Base-by-base conservation (phyloP, 2,888 invertebrate species). In the Hyppa rectilinea region DNA sequence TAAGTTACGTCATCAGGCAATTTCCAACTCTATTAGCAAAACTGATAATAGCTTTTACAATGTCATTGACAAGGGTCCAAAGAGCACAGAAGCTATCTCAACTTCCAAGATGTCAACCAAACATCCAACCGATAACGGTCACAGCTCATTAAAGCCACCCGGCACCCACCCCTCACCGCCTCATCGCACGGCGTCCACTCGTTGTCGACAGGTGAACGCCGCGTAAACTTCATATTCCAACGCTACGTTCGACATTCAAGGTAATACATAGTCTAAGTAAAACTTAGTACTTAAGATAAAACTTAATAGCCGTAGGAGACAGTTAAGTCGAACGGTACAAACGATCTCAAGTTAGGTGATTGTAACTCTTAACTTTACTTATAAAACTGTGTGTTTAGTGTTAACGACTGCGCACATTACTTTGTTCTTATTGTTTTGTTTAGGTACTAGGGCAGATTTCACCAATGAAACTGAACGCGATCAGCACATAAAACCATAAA, bases 251-350 rank as follows among this genome's bases (percentile, higher is more conserved):
- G 3, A n/a, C n/a, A 38, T 53, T 45, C 5, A 53, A 73, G 23
- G 53, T 38, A 38, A 43, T 45, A 59, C 23, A 64, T 38, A 43
- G n/a, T 38, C 64, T 38, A 45, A 80, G 80, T 50, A 61, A 47
- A 61, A 64, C 47, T 64, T 45, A 38, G 31, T 47, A 40, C 49
- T 62, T 60, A 55, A 78, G 73, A 75, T 80, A 79, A 75, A 75
- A 75, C 61, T 81, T 81, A 61, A 76, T 38, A 43, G 53, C 61
- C 47, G 56, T 36, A 50, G 36, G 36, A 34, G 55, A 80, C 45
- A 61, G 40, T 76, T 65, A 65, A 49, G 60, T 52, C 40, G 53
- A 52, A 31, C 49, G 43, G 64, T 53, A 59, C 43, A 14, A 66
- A 66, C 59, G 72, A 50, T 31, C 50, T 60, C 17, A 63, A 71